Evolutionary conservation across 1,140 invertebrate species (phyloP).

Genomic region (Trissolcus basalis): DNA sequence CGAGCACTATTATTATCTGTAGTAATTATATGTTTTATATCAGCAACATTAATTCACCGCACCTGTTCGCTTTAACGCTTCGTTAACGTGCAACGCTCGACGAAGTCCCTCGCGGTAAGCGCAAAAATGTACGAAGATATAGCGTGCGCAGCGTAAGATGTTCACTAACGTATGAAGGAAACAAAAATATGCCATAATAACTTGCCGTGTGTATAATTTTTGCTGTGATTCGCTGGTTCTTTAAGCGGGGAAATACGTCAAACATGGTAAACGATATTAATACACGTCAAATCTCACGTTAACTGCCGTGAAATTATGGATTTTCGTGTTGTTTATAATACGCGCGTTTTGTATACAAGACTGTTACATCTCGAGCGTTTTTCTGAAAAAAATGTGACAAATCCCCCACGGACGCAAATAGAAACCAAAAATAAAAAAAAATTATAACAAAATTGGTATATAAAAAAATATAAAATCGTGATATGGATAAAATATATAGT

Average conservation of each 20-base stretch:
- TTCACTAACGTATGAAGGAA: constrained; percentile 49
- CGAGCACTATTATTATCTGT: constrained; percentile 58
- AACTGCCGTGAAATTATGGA: constrained; percentile 51
- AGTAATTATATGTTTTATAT: constrained; percentile 66
- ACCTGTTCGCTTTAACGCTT: constrained; percentile 74
- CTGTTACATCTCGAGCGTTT: not conserved
- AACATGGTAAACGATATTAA: constrained; percentile 47
- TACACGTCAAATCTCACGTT: constrained; percentile 37
- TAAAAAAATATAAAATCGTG: too few species aligned
- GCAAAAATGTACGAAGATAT: constrained; percentile 55
- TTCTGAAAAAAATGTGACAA: too few species aligned
- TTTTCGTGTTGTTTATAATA: constrained; percentile 35
- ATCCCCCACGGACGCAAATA: too few species aligned
- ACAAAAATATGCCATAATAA: constrained; percentile 49
- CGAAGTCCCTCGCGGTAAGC: constrained; percentile 59
- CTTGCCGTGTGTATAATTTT: constrained; percentile 46
- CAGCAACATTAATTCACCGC: constrained; percentile 63
- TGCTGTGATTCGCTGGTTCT: constrained; percentile 39
- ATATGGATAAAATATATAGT: too few species aligned
- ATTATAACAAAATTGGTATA: too few species aligned
- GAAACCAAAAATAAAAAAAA: too few species aligned
- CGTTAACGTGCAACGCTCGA: constrained; percentile 70
- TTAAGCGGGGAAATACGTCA: constrained; percentile 45
- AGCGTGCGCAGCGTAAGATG: constrained; percentile 48
- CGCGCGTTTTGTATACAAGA: constrained; percentile 12